Evolutionary conservation across 2,888 invertebrate genomes (phyloP), one percentile per base, ranked within the genome.

Genomic region (Autographa gamma): DNA sequence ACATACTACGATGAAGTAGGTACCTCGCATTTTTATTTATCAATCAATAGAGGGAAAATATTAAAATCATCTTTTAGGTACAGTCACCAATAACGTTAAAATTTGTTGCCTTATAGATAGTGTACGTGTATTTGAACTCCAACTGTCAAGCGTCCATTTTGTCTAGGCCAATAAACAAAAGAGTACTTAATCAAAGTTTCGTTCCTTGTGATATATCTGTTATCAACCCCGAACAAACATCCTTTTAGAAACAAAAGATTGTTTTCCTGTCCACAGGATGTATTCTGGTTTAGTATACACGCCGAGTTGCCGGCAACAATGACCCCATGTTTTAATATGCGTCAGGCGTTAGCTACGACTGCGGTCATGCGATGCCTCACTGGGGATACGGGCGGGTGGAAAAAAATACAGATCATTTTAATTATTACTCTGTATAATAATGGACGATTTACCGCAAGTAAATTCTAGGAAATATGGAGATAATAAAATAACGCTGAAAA

Each of bases 251-350:
- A 92, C 92, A 89, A 92, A 91, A 88, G 89, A 87, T 84, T 90
- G 90, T 92, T 90, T 89, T 86, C 86, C 85, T 85, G 69, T 63
- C 67, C 80, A 84, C 88, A 85, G 89, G 89, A 89, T 86, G 87
- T 86, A 77, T 77, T 85, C 85, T 86, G 80, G 86, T 88, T 91
- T 89, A 86, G 85, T 91, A 91, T 88, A 90, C 90, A 89, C 63
- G 69, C 67, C 81, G 75, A 83, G 81, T 79, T 79, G 83, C 70
- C 83, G 85, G 87, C 88, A 90, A 92, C 92, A 92, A 92, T 92
- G 89, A 82, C 82, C 84, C 80, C 77, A 82, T 79, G 78, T 86
- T 89, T 92, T 89, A 84, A 83, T 93, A 93, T 92, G 91, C 93
- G 67, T 75, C 74, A 71, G 81, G 79, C 81, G 84, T 80, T 63